phyloP scores from a whole-genome alignment of 1,140 invertebrate species.

The Cyclargus thomasi region DNA sequence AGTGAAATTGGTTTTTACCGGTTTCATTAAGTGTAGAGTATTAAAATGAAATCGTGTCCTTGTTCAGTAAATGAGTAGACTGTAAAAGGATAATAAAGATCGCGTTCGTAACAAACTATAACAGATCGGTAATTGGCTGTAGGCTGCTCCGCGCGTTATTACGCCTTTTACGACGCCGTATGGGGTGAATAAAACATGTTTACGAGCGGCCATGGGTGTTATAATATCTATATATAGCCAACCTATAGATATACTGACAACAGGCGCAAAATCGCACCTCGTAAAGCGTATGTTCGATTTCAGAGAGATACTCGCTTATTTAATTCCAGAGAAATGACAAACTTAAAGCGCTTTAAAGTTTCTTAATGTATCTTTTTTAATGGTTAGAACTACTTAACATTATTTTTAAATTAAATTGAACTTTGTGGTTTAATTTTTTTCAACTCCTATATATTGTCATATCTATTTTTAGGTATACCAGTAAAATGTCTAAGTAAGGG shows the following conservation, averaged over 20 bases:
- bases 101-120: conserved; percentile 74
- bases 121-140: conserved; percentile 74
- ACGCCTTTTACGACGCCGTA: conserved; percentile 72
- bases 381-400: too few relatives aligned
- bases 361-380: too few relatives aligned
- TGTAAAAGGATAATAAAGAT: conserved; percentile 73
- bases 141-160: conserved; percentile 72
- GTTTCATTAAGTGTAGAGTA: conserved; percentile 2
- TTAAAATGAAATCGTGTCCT: conserved; percentile 59
- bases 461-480: too few relatives aligned
- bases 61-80: conserved; percentile 69
- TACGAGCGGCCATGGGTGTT: conserved; percentile 69
- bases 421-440: too few relatives aligned
- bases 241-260: too few relatives aligned
- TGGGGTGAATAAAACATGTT: conserved; percentile 75
- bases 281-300: neutral
- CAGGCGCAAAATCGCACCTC: neutral
- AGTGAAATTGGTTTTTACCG: conserved; percentile 23
- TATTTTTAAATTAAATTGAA: too few relatives aligned
- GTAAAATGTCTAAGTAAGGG: too few relatives aligned
- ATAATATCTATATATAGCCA: conserved; percentile 46
- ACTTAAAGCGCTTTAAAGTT: neutral
- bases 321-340: neutral
- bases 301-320: neutral
- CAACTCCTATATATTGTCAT: too few relatives aligned